A percentile compares a stretch with the other conserved stretches of the same genome.
Evolutionary conservation across 2,888 invertebrate genomes (phyloP).

Genomic region (Polyommatus iphigenia): DNA sequence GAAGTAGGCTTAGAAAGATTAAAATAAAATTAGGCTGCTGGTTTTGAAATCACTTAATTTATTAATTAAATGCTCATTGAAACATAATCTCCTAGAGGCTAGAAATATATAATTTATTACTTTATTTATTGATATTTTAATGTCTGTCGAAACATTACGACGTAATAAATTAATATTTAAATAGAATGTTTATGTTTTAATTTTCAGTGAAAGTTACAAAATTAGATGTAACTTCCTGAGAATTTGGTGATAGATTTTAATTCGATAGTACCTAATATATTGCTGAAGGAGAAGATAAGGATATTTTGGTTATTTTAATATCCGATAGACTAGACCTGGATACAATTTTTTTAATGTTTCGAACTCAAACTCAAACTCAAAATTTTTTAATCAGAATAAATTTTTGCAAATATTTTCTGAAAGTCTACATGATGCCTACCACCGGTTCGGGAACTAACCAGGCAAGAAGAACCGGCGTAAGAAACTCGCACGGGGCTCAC

Average conservation of each 20-base stretch:
- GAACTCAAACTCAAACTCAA: too few species aligned
- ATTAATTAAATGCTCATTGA: neutral
- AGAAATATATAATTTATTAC: conserved; percentile 10
- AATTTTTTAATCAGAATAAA: too few species aligned
- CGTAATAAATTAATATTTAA: conserved; percentile 20
- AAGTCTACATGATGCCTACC: too few species aligned
- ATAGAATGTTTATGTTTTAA: conserved; percentile 5
- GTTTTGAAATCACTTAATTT: neutral
- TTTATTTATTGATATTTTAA: conserved; percentile 11
- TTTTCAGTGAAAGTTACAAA: conserved; percentile 13
- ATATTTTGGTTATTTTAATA: neutral
- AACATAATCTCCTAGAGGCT: neutral
- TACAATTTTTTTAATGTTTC: neutral
- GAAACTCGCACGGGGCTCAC: too few species aligned
- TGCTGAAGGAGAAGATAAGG: neutral
- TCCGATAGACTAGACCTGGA: neutral
- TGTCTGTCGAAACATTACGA: neutral
- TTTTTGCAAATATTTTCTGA: too few species aligned
- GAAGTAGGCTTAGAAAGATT: neutral
- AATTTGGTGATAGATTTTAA: neutral
- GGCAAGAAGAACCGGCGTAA: too few species aligned
- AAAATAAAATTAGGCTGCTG: neutral
- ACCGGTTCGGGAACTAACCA: too few species aligned
- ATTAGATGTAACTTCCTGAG: conserved; percentile 2
- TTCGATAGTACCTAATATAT: neutral